These are phyloP conservation scores for Nerophis ophidion DNA, from an alignment of 2,113 vertebrate genomes.

Conservation along the genomic window DNA sequence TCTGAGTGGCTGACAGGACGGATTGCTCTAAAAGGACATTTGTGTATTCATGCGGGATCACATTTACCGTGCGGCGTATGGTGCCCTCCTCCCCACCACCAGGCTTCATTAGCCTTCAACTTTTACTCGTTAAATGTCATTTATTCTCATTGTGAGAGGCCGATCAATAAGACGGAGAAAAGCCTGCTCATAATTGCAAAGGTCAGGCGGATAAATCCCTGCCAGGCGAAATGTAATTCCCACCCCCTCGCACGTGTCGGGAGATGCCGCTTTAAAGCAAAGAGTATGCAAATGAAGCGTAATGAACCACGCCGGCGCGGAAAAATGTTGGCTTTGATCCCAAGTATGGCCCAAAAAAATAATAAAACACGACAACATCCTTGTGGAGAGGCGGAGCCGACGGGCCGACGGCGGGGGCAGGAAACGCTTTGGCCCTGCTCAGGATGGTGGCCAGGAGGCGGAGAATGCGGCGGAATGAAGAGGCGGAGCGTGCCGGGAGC, in stretches of 20 bases:
- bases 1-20: too few relatives aligned
- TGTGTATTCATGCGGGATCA: too few relatives aligned
- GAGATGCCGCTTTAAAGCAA: not conserved
- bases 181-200: not conserved
- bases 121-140: constrained; percentile 6
- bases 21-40: too few relatives aligned
- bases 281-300: not conserved
- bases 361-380: too few relatives aligned
- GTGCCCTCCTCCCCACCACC: not conserved
- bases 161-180: not conserved
- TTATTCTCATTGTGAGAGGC: not conserved
- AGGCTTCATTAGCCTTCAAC: not conserved
- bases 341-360: too few relatives aligned
- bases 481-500: too few relatives aligned
- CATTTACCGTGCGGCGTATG: not conserved
- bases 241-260: not conserved
- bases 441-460: too few relatives aligned
- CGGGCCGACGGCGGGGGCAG: too few relatives aligned
- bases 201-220: constrained; percentile 1
- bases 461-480: too few relatives aligned
- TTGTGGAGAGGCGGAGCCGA: too few relatives aligned
- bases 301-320: constrained; percentile 17
- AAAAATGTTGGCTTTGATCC: too few relatives aligned
- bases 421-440: too few relatives aligned
- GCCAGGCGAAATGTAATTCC: not conserved